These are phyloP conservation scores for Daboia siamensis DNA, from an alignment of 2,113 vertebrate species.

Conservation along the genomic window DNA sequence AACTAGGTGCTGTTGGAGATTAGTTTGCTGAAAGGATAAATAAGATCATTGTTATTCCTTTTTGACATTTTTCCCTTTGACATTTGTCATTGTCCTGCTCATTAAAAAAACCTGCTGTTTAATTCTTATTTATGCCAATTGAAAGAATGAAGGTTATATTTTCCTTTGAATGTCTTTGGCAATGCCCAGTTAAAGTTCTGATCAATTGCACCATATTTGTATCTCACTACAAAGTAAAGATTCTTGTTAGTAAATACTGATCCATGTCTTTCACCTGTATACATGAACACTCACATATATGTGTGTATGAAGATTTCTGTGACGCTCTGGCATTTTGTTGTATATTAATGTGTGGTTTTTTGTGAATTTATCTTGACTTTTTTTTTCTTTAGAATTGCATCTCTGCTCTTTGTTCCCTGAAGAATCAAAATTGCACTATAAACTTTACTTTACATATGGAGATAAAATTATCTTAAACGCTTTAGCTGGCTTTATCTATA, in stretches of 20 bases:
- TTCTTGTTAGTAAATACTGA: neutral
- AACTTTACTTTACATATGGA: conserved; percentile 62
- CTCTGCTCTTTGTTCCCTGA: conserved; percentile 61
- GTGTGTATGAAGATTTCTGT: conserved; percentile 37
- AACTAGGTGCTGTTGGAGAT: neutral
- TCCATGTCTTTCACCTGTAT: neutral
- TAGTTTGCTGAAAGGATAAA: neutral
- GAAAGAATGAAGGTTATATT: conserved; percentile 36
- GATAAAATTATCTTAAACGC: conserved; percentile 63
- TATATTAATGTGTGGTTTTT: conserved; percentile 47
- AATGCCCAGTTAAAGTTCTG: conserved; percentile 3
- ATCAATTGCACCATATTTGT: conserved; percentile 31
- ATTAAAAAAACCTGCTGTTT: neutral
- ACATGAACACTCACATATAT: neutral
- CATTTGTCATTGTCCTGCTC: conserved; percentile 6
- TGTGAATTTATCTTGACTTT: conserved; percentile 57
- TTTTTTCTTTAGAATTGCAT: conserved; percentile 61
- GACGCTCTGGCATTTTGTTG: conserved; percentile 37
- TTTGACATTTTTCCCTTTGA: neutral
- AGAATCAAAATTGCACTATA: conserved; percentile 69
- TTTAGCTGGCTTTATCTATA: conserved; percentile 29
- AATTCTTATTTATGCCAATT: neutral
- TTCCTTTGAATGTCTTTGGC: conserved; percentile 36
- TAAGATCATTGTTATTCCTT: conserved; percentile 18
- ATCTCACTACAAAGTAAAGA: conserved; percentile 30